Percentiles rank a stretch among this genome's conserved stretches.
Evolutionary conservation across 2,888 invertebrate genomes (phyloP).

Genomic region (Nymphalis polychloros): DNA sequence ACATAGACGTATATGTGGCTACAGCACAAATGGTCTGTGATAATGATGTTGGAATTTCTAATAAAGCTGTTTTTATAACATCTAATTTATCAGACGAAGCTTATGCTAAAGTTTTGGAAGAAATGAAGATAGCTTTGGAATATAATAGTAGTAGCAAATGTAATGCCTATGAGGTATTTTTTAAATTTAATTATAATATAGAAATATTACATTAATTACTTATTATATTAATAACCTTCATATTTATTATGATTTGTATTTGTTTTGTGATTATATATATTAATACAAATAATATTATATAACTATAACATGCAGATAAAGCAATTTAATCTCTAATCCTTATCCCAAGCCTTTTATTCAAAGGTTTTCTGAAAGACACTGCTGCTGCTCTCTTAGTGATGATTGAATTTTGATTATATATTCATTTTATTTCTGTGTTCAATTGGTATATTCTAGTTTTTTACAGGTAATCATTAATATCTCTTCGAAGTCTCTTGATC

Average conservation of each 20-base stretch:
- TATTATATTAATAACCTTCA: not conserved
- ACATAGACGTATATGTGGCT: slow-evolving; percentile 79
- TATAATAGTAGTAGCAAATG: slow-evolving; percentile 83
- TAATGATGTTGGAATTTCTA: slow-evolving; percentile 82
- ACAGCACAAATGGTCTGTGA: slow-evolving; percentile 83
- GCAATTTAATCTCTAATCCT: no score
- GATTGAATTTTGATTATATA: no score
- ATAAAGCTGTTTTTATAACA: slow-evolving; percentile 81
- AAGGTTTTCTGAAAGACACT: no score
- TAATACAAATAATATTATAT: no score
- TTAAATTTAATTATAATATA: not conserved
- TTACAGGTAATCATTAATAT: slow-evolving; percentile 84
- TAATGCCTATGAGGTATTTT: slow-evolving; percentile 84
- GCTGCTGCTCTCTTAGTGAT: no score
- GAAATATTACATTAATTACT: not conserved
- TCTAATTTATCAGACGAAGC: slow-evolving; percentile 76
- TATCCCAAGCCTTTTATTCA: no score
- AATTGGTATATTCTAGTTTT: slow-evolving; percentile 12
- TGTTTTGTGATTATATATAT: no score
- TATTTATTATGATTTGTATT: no score
- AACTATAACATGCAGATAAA: no score
- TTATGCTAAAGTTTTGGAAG: slow-evolving; percentile 78
- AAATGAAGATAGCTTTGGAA: slow-evolving; percentile 81
- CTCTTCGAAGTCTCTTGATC: slow-evolving; percentile 81
- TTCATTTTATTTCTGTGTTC: not conserved